These are phyloP conservation scores for Gymnodraco acuticeps DNA, from an alignment of 2,797 vertebrate genomes.

Conservation along the genomic window DNA sequence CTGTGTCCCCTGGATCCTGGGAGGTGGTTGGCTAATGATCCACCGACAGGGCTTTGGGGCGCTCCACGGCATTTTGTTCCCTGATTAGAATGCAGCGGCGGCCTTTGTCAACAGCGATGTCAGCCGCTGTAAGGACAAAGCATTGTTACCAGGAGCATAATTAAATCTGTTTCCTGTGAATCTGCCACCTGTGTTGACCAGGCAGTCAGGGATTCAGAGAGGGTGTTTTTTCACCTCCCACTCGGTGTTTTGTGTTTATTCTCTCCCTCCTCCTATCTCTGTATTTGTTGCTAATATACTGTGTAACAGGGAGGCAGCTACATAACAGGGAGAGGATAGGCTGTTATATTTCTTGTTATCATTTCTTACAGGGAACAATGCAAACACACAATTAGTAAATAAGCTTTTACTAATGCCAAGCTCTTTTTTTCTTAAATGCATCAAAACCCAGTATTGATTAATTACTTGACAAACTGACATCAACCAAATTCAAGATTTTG, in stretches of 20 bases:
- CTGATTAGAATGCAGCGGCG: constrained; percentile 95
- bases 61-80: constrained; percentile 93
- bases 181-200: constrained; percentile 86
- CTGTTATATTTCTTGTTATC: background rate
- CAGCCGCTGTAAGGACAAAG: constrained; percentile 91
- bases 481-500: background rate
- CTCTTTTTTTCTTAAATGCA: background rate
- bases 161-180: constrained; percentile 92
- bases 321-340: constrained; percentile 4
- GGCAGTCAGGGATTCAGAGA: constrained; percentile 75
- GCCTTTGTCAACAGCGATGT: constrained; percentile 96
- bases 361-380: constrained; percentile 15
- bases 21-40: constrained; percentile 91
- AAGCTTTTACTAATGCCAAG: background rate
- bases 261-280: constrained; percentile 48
- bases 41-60: constrained; percentile 87
- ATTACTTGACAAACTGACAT: constrained; percentile 1
- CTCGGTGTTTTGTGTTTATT: constrained; percentile 64
- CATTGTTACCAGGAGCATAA: constrained; percentile 94
- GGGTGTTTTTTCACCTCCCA: constrained; percentile 52
- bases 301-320: constrained; percentile 22
- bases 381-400: constrained; percentile 31
- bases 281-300: constrained; percentile 44
- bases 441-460: constrained; percentile 5
- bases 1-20: constrained; percentile 75